A percentile compares a stretch with the other conserved stretches of the same genome.
Evolutionary conservation across 2,888 invertebrate species (phyloP).

Genomic region (Synanthedon vespiformis): DNA sequence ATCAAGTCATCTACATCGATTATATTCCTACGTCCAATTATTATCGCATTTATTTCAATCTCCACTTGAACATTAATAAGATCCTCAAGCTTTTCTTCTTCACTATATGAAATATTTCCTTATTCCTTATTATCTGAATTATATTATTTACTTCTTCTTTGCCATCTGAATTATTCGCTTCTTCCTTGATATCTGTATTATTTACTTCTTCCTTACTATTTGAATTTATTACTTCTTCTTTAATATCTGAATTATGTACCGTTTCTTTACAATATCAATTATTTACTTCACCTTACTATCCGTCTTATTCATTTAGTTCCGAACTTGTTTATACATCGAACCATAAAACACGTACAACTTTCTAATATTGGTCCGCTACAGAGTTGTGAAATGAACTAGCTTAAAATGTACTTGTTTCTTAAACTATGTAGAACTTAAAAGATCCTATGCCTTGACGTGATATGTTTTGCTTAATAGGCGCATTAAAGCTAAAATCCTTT

Average conservation of each 20-base stretch:
- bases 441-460: slow-evolving; percentile 66
- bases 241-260: not conserved
- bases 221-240: too few species aligned
- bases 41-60: too few species aligned
- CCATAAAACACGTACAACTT: slow-evolving; percentile 64
- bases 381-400: slow-evolving; percentile 65
- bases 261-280: not conserved
- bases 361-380: slow-evolving; percentile 71
- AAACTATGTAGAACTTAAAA: slow-evolving; percentile 61
- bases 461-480: slow-evolving; percentile 68
- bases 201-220: too few species aligned
- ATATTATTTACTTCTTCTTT: too few species aligned
- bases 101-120: too few species aligned
- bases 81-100: too few species aligned
- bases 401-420: slow-evolving; percentile 44
- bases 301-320: not conserved
- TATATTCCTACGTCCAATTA: too few species aligned
- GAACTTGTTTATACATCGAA: slow-evolving; percentile 20
- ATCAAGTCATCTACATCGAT: too few species aligned
- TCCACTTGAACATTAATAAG: too few species aligned
- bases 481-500: slow-evolving; percentile 50
- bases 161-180: too few species aligned
- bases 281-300: not conserved
- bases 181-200: too few species aligned
- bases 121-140: too few species aligned